phyloP scores from a whole-genome alignment of 2,113 vertebrate genomes.

The Ondatra zibethicus region DNA sequence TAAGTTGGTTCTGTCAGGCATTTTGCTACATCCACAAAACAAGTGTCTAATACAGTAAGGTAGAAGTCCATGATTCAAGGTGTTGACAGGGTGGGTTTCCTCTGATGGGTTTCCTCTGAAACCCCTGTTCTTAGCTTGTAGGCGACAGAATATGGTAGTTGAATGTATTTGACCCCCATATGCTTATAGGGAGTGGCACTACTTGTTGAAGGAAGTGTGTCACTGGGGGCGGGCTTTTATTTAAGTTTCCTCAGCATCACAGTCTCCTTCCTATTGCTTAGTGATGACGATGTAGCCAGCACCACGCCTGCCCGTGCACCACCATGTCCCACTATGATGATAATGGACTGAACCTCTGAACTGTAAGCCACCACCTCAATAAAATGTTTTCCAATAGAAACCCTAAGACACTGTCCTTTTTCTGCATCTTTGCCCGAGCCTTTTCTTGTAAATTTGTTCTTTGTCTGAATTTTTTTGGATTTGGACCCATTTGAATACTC shows the following conservation, averaged over 20 bases:
- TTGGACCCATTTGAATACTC: not conserved
- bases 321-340: not conserved
- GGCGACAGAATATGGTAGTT: no score
- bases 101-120: constrained; percentile 3
- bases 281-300: not conserved
- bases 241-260: not conserved
- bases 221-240: not conserved
- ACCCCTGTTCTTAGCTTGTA: not conserved
- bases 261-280: not conserved
- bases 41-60: not conserved
- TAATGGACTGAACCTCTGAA: not conserved
- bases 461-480: not conserved
- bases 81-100: not conserved
- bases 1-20: no score
- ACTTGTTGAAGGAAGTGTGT: not conserved
- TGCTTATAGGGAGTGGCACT: not conserved
- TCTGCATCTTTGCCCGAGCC: not conserved
- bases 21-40: not conserved
- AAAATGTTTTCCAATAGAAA: not conserved
- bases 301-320: not conserved
- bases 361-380: not conserved
- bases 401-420: not conserved
- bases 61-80: not conserved
- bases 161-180: no score
- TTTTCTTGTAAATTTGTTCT: not conserved